Evolutionary conservation across 2,113 vertebrate species (phyloP).

Genomic region (Cavia aperea): DNA sequence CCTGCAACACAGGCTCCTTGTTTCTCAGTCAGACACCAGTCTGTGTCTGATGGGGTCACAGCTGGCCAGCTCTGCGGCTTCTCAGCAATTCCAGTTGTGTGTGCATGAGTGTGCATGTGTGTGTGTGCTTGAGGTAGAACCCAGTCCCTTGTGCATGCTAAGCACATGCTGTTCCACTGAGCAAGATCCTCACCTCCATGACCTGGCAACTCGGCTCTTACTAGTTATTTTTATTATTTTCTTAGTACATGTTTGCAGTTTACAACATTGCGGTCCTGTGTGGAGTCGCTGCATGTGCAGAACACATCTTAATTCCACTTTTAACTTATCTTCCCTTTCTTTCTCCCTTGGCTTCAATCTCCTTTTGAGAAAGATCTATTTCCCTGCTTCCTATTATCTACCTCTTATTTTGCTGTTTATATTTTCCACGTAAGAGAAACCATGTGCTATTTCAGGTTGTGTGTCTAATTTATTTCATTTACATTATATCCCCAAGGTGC

Average conservation of each 20-base stretch:
- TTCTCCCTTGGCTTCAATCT: neutral
- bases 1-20: neutral
- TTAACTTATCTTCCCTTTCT: neutral
- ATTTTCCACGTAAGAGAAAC: neutral
- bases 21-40: neutral
- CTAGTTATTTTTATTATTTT: neutral
- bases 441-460: neutral
- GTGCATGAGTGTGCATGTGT: neutral
- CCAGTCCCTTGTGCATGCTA: neutral
- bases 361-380: neutral
- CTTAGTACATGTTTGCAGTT: neutral
- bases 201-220: neutral
- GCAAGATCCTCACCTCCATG: too few relatives aligned
- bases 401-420: neutral
- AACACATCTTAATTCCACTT: neutral
- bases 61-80: neutral
- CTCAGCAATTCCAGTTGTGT: neutral
- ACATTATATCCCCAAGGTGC: neutral
- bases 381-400: neutral
- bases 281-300: too few relatives aligned
- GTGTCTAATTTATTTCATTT: neutral
- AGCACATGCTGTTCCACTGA: neutral
- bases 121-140: neutral
- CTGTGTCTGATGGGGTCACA: neutral
- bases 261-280: neutral